Conservation (phyloP, 2,113 vertebrate genomes). For the Peromyscus polionotus region DNA sequence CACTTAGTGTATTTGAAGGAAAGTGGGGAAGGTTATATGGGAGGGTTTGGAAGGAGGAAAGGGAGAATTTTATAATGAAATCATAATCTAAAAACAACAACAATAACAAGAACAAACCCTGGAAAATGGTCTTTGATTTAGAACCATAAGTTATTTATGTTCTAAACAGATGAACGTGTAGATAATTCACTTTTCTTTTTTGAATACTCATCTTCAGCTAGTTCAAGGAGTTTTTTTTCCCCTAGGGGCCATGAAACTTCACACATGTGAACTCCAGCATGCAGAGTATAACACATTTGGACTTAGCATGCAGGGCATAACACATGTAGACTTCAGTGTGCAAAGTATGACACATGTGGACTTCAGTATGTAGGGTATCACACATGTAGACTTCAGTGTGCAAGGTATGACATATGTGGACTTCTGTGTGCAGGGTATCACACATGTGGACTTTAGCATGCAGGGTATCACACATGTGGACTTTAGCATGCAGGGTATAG, state of each 20-base stretch:
- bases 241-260: neutral
- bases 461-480: no score
- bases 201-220: neutral
- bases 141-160: neutral
- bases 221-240: neutral
- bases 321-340: no score
- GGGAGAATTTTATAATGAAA: neutral
- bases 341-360: no score
- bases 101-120: no score
- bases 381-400: no score
- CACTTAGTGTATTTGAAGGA: neutral
- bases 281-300: no score
- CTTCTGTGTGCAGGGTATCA: no score
- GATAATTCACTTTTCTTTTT: neutral
- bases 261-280: neutral
- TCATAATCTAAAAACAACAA: neutral
- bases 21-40: neutral
- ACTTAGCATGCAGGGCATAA: no score
- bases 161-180: rapidly evolving
- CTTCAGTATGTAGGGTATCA: no score
- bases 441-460: no score
- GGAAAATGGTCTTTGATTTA: neutral
- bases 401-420: no score
- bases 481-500: neutral
- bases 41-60: neutral